Base-by-base conservation (phyloP, 2,888 invertebrate species). In the Empis livida region DNA sequence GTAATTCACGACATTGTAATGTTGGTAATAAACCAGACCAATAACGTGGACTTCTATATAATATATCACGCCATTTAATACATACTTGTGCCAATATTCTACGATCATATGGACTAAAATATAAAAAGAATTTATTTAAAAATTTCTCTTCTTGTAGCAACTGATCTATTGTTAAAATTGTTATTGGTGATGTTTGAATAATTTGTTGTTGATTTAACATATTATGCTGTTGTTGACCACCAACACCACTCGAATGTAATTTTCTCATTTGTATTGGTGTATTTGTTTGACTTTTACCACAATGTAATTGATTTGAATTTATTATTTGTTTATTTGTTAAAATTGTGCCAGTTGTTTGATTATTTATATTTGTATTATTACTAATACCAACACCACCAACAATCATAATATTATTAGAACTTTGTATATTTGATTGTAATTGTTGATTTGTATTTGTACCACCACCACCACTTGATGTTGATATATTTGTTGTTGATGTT, bases 1-100 rank as follows among this genome's bases (percentile, higher is more conserved):
- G 75, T 52, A 88, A 70, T 59, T 92, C 90, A 44, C 89, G 80
- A 69, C 91, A 93, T 59, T 89, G 84, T 42, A 94, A 73, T 46
- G 88, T 84, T 1, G 92, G 91, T 56, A 87, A 74, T 46, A 93
- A 74, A 3, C 90, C 89, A 31, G 77, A 75, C 94, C 94, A 95
- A 72, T 84, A 89, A 45, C 83, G 76, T n/a, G 86, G 85, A 57
- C 84, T 80, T 48, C 89, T 79, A 70, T 95, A 95, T 47, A 94
- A 72, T 47, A 89, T 75, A 64, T 92, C 90, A 52, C 90, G 78
- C 94, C 94, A 95, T 62, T 82, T 76, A 51, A 78, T 77, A 71
- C 92, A 93, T 47, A 91, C 81, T 71, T 87, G 87, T 11, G 91
- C 87, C 56, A 94, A 73, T 13, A 78, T 71, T 51, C 87, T 78